Conservation (phyloP, 2,888 invertebrate species). For the Phytoseiulus persimilis region DNA sequence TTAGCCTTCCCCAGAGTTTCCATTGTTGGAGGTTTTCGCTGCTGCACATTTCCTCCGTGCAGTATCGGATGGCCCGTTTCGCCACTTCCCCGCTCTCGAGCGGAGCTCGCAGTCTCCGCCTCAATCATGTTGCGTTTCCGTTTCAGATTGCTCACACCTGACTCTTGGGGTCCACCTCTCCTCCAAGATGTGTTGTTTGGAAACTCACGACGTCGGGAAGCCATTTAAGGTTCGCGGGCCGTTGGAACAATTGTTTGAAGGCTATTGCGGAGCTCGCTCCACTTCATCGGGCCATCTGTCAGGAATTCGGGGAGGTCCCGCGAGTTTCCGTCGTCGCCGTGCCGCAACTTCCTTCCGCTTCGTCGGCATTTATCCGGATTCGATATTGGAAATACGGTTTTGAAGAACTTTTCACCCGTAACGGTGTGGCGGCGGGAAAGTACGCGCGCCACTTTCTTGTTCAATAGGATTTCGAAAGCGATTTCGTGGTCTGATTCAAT, state of each 20-base stretch:
- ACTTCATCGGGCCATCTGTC: background rate
- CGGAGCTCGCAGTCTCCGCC: too few relatives aligned
- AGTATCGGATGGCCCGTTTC: too few relatives aligned
- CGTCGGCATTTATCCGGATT: background rate
- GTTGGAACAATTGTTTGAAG: background rate
- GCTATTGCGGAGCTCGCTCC: background rate
- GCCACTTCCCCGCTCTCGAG: too few relatives aligned
- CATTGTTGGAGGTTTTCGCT: background rate
- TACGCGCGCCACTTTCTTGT: background rate
- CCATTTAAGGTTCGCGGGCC: too few relatives aligned
- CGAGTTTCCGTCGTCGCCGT: background rate
- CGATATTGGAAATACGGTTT: background rate
- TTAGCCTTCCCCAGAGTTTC: background rate
- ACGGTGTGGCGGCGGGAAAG: background rate
- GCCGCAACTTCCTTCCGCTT: background rate
- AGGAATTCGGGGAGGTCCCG: background rate
- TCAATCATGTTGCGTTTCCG: too few relatives aligned
- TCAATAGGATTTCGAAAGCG: background rate
- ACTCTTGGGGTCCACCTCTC: too few relatives aligned
- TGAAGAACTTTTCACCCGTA: background rate
- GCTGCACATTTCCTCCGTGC: too few relatives aligned
- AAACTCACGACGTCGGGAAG: too few relatives aligned
- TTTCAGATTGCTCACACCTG: too few relatives aligned
- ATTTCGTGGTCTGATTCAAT: background rate
- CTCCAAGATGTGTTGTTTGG: too few relatives aligned